Evolutionary conservation across 2,797 vertebrate species (phyloP), one percentile per base, ranked within the genome.

Genomic region (Salmo trutta): DNA sequence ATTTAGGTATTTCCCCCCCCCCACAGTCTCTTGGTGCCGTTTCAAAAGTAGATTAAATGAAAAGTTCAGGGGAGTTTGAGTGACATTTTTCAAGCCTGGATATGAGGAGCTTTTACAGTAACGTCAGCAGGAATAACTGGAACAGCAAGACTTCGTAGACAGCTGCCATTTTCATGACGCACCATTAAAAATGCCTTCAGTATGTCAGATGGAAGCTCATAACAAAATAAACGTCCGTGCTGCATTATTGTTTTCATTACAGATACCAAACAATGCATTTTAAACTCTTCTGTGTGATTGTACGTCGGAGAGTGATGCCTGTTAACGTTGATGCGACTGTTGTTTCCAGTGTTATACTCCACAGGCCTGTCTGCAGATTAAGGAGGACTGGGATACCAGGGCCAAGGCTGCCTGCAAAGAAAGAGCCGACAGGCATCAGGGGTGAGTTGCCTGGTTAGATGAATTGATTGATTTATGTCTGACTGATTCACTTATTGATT

Each of bases 271-370:
- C 56, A 53, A 54, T 75, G 31, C 62, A 66, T 14, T 14, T 51
- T n/a, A 33, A 19, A 29, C n/a, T 24, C 41, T 79, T 76, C 59
- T 31, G 17, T 74, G 72, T 68, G 41, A 77, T 3, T 71, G 17
- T 8, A 5, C 8, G 27, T 67, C 3, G 4, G 21, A 31, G 10
- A 27, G 14, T 29, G 14, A 67, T 31, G 29, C 36, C 27, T 5
- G 19, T 56, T 3, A 62, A 15, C 27, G 21, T 21, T n/a, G 64
- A 10, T 15, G n/a, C 1, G 31, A 5, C 6, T 66, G n/a, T 80
- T 76, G 24, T 82, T 68, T 87, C 74, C 89, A 98, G 96, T 96
- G 93, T 86, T 97, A 98, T 84, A 95, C 92, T 0, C 93, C 95
- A 0, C 91, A 94, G 33, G 95, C 96, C 69, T 95, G 95, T 77